A percentile compares a stretch with the other conserved stretches of the same genome.
phyloP scores from a whole-genome alignment of 2,113 vertebrate species.

The Ailuropoda melanoleuca region DNA sequence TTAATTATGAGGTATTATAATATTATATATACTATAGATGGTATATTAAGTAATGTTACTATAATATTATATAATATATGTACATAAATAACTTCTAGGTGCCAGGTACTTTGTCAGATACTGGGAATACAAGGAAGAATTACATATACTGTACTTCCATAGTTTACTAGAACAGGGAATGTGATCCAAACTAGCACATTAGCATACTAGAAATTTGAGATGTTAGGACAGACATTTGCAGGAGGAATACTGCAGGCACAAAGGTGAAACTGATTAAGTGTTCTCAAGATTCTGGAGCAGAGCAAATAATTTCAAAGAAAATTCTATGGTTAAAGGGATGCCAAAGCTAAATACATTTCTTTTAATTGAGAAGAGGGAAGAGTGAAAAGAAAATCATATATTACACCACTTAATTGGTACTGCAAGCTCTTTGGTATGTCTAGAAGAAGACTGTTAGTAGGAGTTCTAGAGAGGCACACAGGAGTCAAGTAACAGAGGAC shows the following conservation, averaged over 20 bases:
- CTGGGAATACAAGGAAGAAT: neutral
- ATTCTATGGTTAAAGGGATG: neutral
- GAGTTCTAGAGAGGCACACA: neutral
- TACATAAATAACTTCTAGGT: neutral
- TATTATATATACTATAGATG: neutral
- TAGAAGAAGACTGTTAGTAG: neutral
- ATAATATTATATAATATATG: neutral
- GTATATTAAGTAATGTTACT: neutral
- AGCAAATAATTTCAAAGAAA: neutral
- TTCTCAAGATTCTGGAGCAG: neutral
- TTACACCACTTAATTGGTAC: neutral
- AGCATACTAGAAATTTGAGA: neutral
- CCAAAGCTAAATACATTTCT: neutral
- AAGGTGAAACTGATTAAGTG: neutral
- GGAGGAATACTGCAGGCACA: neutral
- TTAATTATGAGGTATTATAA: neutral
- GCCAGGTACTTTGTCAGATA: neutral
- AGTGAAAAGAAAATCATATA: neutral
- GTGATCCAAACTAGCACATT: neutral
- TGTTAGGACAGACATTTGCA: neutral
- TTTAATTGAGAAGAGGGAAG: neutral
- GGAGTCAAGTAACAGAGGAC: neutral
- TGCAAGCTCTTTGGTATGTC: neutral
- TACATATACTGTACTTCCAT: neutral
- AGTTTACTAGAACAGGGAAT: neutral